A percentile compares a stretch with the other conserved stretches of the same genome.
Evolutionary conservation across 2,113 vertebrate species (phyloP).

Genomic region (Budorcas taxicolor): DNA sequence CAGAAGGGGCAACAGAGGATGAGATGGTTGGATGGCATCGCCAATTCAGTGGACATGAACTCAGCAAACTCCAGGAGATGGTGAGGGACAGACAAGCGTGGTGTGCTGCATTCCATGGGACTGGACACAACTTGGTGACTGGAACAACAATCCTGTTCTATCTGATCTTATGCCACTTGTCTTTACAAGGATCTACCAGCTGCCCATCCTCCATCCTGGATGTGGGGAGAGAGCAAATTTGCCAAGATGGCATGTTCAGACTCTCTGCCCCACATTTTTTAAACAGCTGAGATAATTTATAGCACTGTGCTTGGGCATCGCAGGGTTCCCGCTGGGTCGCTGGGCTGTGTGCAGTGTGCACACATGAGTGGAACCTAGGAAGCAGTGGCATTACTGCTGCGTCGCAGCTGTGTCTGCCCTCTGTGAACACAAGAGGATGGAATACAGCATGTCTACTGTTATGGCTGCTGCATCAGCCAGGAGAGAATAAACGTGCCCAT

Average conservation of each 20-base stretch:
- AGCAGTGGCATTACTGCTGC: not conserved
- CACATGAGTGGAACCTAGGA: not conserved
- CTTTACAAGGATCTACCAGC: not conserved
- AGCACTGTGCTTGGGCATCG: not conserved
- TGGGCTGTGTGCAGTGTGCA: not conserved
- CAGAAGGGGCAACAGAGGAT: not conserved
- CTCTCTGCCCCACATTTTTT: not conserved
- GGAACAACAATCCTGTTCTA: not conserved
- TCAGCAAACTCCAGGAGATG: not conserved
- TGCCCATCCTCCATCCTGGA: not conserved
- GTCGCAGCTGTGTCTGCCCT: rapidly evolving
- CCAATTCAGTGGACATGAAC: not conserved
- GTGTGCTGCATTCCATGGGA: not conserved
- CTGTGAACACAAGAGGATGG: not conserved
- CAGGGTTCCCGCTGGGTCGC: not conserved
- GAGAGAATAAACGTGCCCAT: rapidly evolving
- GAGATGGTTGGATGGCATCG: not conserved
- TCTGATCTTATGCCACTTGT: not conserved
- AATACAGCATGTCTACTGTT: not conserved
- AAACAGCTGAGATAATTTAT: not conserved
- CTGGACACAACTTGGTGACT: not conserved
- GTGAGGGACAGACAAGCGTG: not conserved
- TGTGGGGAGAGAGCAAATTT: not conserved
- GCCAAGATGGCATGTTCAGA: not conserved
- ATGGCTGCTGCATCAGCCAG: rapidly evolving